Percentiles rank a stretch among this genome's conserved stretches.
Evolutionary conservation across 2,113 vertebrate species (phyloP).

Genomic region (Rafetus swinhoei): DNA sequence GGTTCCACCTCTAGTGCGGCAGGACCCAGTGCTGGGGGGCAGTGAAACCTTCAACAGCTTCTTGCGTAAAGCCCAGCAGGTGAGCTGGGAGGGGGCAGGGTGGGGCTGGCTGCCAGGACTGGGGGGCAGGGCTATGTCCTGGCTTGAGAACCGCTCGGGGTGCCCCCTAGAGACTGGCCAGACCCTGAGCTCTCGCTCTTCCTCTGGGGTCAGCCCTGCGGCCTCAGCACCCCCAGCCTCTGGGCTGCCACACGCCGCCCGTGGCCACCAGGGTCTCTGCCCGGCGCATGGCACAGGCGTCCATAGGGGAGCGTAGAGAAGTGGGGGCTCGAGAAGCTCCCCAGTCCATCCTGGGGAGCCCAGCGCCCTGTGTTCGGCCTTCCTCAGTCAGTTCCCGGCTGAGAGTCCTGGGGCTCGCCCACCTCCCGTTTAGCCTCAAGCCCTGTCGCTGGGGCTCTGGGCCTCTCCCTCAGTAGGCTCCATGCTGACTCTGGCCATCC

Average conservation of each 20-base stretch:
- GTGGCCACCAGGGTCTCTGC: too few relatives aligned
- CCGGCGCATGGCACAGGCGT: too few relatives aligned
- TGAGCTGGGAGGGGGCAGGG: constrained; percentile 46
- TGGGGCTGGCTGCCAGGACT: neutral
- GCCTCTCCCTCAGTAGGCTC: too few relatives aligned
- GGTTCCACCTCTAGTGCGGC: constrained; percentile 85
- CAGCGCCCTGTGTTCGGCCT: neutral
- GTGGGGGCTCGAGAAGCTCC: too few relatives aligned
- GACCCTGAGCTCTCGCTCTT: neutral
- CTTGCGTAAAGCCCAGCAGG: constrained; percentile 96
- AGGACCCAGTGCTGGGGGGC: constrained; percentile 91
- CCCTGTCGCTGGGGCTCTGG: too few relatives aligned
- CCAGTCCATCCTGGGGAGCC: neutral
- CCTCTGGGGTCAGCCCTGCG: neutral
- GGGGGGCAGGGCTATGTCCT: neutral
- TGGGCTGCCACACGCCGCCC: too few relatives aligned
- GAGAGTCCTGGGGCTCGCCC: neutral
- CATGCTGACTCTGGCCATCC: neutral
- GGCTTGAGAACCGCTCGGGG: too few relatives aligned
- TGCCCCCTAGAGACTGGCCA: too few relatives aligned
- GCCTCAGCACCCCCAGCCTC: neutral
- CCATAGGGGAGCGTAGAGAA: too few relatives aligned
- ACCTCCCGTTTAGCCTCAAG: too few relatives aligned
- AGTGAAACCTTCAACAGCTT: constrained; percentile 98
- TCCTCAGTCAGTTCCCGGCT: neutral